Percentiles rank a stretch among this genome's conserved stretches.
phyloP scores from a whole-genome alignment of 1,140 invertebrate genomes.

The Magallana angulata region DNA sequence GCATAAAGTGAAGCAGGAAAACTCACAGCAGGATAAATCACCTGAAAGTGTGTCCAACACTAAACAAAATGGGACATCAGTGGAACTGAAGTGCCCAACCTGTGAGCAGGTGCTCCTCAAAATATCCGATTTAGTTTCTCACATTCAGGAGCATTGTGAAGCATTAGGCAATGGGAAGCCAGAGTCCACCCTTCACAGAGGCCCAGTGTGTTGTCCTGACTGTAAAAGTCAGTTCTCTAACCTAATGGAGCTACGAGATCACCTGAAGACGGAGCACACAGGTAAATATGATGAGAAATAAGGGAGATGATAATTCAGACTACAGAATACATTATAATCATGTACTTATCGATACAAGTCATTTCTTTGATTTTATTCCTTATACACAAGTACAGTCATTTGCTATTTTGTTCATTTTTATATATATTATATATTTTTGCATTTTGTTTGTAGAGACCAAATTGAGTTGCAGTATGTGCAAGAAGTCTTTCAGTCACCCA shows the following conservation, averaged over 20 bases:
- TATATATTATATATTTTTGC: background rate
- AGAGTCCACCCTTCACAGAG: background rate
- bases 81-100: background rate
- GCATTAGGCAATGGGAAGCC: background rate
- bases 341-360: no score
- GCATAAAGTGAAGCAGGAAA: background rate
- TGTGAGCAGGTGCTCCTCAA: slow-evolving; percentile 9
- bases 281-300: background rate
- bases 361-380: no score
- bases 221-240: background rate
- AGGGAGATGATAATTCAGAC: slow-evolving; percentile 20
- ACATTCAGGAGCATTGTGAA: slow-evolving; percentile 22
- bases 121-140: background rate
- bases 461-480: slow-evolving; percentile 67
- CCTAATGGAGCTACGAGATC: slow-evolving; percentile 24
- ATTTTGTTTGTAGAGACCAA: slow-evolving; percentile 56
- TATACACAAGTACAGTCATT: background rate
- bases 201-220: background rate
- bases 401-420: background rate
- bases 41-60: background rate
- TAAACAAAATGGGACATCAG: background rate
- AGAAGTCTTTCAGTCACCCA: slow-evolving; percentile 77
- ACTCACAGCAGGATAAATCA: background rate
- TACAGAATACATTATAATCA: no score
- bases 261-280: background rate